Conservation (phyloP, 2,797 vertebrate genomes). For the Rhinogobio ventralis region DNA sequence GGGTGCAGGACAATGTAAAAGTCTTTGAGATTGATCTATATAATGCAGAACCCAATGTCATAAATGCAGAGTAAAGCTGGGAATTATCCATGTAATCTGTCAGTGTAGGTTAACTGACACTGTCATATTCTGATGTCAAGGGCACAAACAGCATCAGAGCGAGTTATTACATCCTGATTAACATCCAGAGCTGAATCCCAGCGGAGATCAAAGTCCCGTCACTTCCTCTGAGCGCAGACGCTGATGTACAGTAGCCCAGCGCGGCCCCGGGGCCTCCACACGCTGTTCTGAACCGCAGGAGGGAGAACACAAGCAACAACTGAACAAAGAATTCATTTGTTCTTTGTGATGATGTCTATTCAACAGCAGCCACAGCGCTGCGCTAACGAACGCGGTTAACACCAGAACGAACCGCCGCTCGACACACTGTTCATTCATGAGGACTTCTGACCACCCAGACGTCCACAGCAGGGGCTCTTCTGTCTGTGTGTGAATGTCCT, state of each 20-base stretch:
- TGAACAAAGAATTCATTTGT: not conserved
- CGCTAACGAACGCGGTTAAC: not conserved
- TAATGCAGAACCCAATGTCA: not conserved
- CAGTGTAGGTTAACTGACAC: not conserved
- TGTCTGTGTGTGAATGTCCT: not conserved
- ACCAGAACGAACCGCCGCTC: not conserved
- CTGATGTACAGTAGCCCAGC: not conserved
- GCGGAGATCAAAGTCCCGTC: not conserved
- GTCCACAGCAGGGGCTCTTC: not conserved
- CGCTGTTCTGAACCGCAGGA: too few species aligned
- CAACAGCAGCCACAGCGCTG: not conserved
- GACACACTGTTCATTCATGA: not conserved
- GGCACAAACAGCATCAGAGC: not conserved
- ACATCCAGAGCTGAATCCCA: not conserved
- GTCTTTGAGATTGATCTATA: not conserved
- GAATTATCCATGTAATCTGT: not conserved
- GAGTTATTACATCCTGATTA: not conserved
- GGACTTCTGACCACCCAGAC: conserved; percentile 20
- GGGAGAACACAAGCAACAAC: not conserved
- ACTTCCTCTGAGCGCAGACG: not conserved
- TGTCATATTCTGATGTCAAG: not conserved
- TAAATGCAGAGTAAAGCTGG: not conserved
- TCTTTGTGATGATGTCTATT: not conserved
- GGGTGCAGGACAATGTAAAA: too few species aligned
- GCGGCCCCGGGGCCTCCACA: too few species aligned